phyloP scores from a whole-genome alignment of 2,797 vertebrate genomes.

The Synaphobranchus kaupii region DNA sequence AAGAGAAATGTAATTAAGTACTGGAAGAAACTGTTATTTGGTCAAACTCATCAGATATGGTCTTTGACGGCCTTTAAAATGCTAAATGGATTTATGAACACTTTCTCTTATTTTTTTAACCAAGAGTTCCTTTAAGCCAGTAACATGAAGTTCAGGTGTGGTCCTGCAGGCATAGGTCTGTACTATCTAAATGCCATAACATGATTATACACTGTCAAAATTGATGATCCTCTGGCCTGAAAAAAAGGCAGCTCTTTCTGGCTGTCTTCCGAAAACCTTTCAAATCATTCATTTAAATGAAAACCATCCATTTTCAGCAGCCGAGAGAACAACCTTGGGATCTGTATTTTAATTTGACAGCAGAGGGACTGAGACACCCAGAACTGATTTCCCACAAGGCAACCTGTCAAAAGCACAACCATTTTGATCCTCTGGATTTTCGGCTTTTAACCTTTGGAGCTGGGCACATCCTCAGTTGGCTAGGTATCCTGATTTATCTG shows the following conservation, averaged over 20 bases:
- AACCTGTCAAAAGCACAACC: conserved; percentile 55
- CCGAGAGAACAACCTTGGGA: conserved; percentile 59
- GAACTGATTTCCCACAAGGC: conserved; percentile 62
- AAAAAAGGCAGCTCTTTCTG: neutral
- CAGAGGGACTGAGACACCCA: conserved; percentile 35
- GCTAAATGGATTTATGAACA: neutral
- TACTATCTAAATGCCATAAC: conserved; percentile 35
- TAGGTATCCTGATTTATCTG: conserved; percentile 4
- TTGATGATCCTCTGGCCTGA: neutral
- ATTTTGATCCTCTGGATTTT: neutral
- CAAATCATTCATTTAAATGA: conserved; percentile 52
- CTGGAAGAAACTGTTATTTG: too few species aligned
- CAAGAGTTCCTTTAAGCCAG: neutral
- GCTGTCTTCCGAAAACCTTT: conserved; percentile 10
- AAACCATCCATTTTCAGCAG: conserved; percentile 52
- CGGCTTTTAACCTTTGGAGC: neutral
- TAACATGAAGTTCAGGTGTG: neutral
- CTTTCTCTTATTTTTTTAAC: neutral
- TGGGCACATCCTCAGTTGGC: conserved; percentile 10
- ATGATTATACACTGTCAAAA: conserved; percentile 42
- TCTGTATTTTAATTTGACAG: conserved; percentile 61
- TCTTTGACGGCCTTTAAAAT: neutral
- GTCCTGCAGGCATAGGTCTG: neutral
- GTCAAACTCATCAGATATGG: neutral
- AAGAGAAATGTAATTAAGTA: too few species aligned